Base-by-base conservation (phyloP, 2,113 vertebrate species). In the Xenopus laevis region DNA sequence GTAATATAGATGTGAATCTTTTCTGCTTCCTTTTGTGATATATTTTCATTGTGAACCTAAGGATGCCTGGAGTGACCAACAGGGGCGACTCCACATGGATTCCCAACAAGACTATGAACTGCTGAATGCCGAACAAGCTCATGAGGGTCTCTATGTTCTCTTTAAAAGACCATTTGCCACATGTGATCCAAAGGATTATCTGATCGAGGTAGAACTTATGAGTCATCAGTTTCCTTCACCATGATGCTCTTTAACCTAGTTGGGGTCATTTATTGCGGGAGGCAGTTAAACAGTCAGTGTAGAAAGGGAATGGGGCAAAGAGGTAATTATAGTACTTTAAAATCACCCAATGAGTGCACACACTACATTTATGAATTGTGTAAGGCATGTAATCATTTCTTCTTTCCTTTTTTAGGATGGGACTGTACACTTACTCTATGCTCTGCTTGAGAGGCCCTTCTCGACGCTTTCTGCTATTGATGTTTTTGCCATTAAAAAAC, bases 361-460 rank as follows among this genome's bases (percentile, higher is more conserved):
- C n/a, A n/a, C n/a, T n/a, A n/a, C n/a, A n/a, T n/a, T n/a, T 27
- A 27, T 27, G 23, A 27, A 27, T 27, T 27, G 23, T 27, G 4
- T 27, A 27, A 27, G 47, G 47, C 10, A 10, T 50, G 12, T 13
- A 50, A 50, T 16, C 47, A 13, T 64, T 11, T 58, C 7, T 21
- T 20, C 13, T 80, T 44, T 7, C 75, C 78, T 55, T 44, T 23
- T 0, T 11, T 81, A 99, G 97, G 95, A 97, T 0, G 97, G 92
- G 79, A 99, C 97, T 0, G 93, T 98, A 18, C 96, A 99, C 85
- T 47, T 98, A 52, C 92, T 98, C 69, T 99, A 97, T 0, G 94
- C 92, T 1, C 60, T 95, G 74, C 81, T 99, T 84, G 93, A 96
- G 67, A 72, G 82, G 70, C 94, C 95, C 0, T 80, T 94, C 18